These are phyloP conservation scores for Tetramorium simillimum DNA, from an alignment of 1,140 invertebrate species.

Conservation along the genomic window DNA sequence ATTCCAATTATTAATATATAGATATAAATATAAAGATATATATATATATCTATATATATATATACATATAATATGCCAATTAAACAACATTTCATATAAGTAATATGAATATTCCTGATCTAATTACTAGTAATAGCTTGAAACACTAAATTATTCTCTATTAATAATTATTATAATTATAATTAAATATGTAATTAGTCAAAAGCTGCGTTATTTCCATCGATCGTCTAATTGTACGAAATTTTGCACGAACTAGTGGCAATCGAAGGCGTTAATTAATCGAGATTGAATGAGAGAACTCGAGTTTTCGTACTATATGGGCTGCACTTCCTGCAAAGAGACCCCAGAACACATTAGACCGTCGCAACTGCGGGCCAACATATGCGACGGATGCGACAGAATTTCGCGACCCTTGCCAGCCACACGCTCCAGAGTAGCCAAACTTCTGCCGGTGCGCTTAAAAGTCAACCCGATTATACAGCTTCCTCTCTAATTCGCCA, in stretches of 20 bases:
- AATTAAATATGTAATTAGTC: not conserved
- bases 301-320: conserved; percentile 1
- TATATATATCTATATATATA: no score
- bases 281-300: not conserved
- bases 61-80: no score
- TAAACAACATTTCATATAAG: not conserved
- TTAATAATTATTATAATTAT: conserved; percentile 30
- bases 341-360: conserved; percentile 12
- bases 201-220: not conserved
- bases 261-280: conserved; percentile 7
- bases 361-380: not conserved
- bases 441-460: conserved; percentile 17
- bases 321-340: conserved; percentile 30
- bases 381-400: conserved; percentile 14
- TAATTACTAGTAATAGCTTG: conserved; percentile 15
- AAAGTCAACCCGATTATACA: conserved; percentile 32
- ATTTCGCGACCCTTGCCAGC: conserved; percentile 46
- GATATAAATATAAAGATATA: no score
- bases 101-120: not conserved
- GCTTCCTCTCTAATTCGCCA: conserved; percentile 46
- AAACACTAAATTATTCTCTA: not conserved
- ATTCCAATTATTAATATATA: not conserved
- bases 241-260: not conserved
- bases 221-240: not conserved
- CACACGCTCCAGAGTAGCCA: not conserved